These are phyloP conservation scores for Spatulosminthurus flaviceps DNA, from an alignment of 2,888 invertebrate genomes.

Conservation along the genomic window DNA sequence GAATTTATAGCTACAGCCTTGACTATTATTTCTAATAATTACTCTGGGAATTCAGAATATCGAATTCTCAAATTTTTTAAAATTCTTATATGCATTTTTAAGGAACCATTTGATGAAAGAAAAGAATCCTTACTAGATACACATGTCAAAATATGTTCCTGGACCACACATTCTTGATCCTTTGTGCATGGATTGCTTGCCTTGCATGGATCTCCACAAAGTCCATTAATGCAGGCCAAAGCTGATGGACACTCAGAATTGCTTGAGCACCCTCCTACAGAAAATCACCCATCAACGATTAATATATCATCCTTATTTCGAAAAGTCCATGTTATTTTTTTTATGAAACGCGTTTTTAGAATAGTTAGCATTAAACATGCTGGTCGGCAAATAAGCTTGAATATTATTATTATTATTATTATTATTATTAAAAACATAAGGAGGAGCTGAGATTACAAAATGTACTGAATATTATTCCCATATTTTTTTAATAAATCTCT, in stretches of 20 bases:
- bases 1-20: too few relatives aligned
- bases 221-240: constrained; percentile 80
- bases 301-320: background rate
- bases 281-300: background rate
- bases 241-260: constrained; percentile 84
- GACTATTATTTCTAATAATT: background rate
- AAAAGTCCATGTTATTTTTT: background rate
- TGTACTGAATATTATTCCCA: background rate
- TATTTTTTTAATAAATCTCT: background rate
- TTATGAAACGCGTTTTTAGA: background rate
- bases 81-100: too few relatives aligned
- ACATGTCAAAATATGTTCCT: constrained; percentile 57
- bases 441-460: constrained; percentile 27
- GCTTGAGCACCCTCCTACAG: constrained; percentile 71
- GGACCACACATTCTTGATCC: constrained; percentile 82
- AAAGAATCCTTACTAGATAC: constrained; percentile 51
- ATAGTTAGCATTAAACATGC: constrained; percentile 43
- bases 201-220: constrained; percentile 83
- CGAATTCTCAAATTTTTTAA: too few relatives aligned
- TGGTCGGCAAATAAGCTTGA: constrained; percentile 47
- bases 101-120: background rate
- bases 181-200: constrained; percentile 80
- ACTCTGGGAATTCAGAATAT: too few relatives aligned
- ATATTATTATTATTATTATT: background rate
- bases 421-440: background rate